Evolutionary conservation across 1,140 invertebrate species (phyloP), one percentile per base, ranked within the genome.

Genomic region (Nasonia giraulti): DNA sequence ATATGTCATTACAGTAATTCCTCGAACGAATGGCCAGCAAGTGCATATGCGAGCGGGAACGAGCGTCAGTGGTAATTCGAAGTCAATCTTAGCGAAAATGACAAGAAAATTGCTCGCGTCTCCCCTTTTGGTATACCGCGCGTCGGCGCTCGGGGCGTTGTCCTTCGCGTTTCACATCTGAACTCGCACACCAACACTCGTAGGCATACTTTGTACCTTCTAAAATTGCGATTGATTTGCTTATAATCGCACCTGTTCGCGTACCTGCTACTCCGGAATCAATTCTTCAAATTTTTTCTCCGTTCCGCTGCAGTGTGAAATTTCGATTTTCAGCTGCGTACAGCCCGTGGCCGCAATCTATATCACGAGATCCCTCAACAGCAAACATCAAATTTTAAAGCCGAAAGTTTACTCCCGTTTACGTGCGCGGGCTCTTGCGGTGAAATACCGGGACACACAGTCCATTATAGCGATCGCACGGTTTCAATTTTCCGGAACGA

Each of bases 1-100:
- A 44, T 11, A 44, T 44, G 7, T 37, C 40, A 44, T 44, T 44
- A 44, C 40, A 44, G 8, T 44, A 44, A 37, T 37, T 37, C 33
- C 33, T 37, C 33, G 33, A 37, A 37, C 5, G 33, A 37, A 44
- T 44, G 40, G 6, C 40, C 40, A 40, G 7, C 7, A 44, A 44
- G 33, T 0, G 3, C 5, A 37, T 37, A 37, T 4, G 33, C 33
- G 12, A n/a, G 33, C 33, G 66, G 71, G 66, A 5, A 17, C 66
- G 31, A 23, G 80, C 12, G 8, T 33, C 5, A 20, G 20, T 23
- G 20, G 74, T 14, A 83, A 78, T 83, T 77, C 68, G 12, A 20
- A 77, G 66, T 77, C 47, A 74, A 80, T 84, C 69, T 80, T 11
- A 1, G 68, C 31, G 83, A 74, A 84, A 84, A 84, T 84, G 68